These are phyloP conservation scores for Anastrepha obliqua DNA, from an alignment of 1,140 invertebrate species.

Conservation along the genomic window DNA sequence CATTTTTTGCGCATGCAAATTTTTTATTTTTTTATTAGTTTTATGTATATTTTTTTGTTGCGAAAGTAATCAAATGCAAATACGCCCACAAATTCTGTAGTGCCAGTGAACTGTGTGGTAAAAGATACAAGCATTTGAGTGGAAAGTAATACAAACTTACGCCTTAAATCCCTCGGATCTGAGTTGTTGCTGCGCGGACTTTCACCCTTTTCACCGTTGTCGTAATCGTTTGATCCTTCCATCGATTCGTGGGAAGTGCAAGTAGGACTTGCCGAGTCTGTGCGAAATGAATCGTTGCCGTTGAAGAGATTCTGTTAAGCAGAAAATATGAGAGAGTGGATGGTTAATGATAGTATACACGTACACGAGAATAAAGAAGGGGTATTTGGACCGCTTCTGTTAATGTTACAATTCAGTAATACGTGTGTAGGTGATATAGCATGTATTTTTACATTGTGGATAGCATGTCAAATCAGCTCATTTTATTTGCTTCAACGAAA, in stretches of 20 bases:
- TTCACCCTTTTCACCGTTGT: slow-evolving; percentile 74
- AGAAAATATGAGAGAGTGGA: not conserved
- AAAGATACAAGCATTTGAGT: slow-evolving; percentile 27
- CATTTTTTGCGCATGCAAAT: slow-evolving; percentile 48
- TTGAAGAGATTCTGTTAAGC: slow-evolving; percentile 70
- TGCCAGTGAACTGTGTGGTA: slow-evolving; percentile 8
- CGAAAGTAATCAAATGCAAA: slow-evolving; percentile 46
- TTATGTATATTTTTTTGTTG: not conserved
- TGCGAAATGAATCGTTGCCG: slow-evolving; percentile 74
- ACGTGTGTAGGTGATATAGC: too few species aligned
- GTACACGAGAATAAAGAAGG: too few species aligned
- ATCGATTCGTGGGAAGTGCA: slow-evolving; percentile 74
- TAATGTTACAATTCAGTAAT: too few species aligned
- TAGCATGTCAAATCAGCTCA: too few species aligned
- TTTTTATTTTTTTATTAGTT: not conserved
- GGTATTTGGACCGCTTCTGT: too few species aligned
- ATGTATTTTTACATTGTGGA: too few species aligned
- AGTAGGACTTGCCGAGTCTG: slow-evolving; percentile 73
- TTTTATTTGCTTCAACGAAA: too few species aligned
- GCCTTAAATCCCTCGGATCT: slow-evolving; percentile 74
- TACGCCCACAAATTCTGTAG: slow-evolving; percentile 21
- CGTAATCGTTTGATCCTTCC: slow-evolving; percentile 74
- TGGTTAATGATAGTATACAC: not conserved
- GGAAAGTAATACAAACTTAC: slow-evolving; percentile 59
- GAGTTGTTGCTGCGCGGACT: slow-evolving; percentile 74